A percentile compares a stretch with the other conserved stretches of the same genome.
phyloP scores from a whole-genome alignment of 1,140 invertebrate species.

The Drosophila dunni region DNA sequence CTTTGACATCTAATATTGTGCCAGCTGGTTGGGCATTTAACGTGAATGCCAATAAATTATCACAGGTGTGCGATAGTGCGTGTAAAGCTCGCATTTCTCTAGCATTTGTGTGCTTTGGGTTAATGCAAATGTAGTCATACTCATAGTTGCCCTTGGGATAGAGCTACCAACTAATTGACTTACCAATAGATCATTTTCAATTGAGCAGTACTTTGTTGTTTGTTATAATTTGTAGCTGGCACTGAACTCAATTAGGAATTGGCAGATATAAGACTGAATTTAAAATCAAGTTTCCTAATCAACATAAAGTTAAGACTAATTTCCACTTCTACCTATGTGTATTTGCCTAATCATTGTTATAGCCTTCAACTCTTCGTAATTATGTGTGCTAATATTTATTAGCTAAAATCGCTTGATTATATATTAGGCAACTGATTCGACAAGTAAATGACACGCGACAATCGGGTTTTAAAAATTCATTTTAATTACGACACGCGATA shows the following conservation, averaged over 20 bases:
- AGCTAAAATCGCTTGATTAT: background rate
- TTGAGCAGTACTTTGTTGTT: background rate
- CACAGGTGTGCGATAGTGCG: slow-evolving; percentile 44
- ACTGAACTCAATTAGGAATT: background rate
- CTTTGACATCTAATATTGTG: slow-evolving; percentile 44
- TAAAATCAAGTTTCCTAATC: too few species aligned
- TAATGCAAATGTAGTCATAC: background rate
- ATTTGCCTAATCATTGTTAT: background rate
- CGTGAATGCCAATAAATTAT: slow-evolving; percentile 62
- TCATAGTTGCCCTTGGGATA: background rate
- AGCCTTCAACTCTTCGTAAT: background rate
- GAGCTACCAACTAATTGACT: background rate
- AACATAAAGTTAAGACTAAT: too few species aligned
- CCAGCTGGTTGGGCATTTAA: slow-evolving; percentile 36
- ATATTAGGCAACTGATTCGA: slow-evolving; percentile 11
- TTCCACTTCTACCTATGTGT: too few species aligned
- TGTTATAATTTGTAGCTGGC: too few species aligned
- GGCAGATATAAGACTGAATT: too few species aligned
- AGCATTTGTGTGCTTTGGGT: background rate
- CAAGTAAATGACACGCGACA: slow-evolving; percentile 29
- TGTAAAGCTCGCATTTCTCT: slow-evolving; percentile 35
- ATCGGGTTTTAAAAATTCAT: slow-evolving; percentile 52
- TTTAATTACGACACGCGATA: slow-evolving; percentile 44
- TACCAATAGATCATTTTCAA: slow-evolving; percentile 1
- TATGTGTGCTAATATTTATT: background rate